These are phyloP conservation scores for Chaetodon trifascialis DNA, from an alignment of 2,113 vertebrate species.

Conservation along the genomic window DNA sequence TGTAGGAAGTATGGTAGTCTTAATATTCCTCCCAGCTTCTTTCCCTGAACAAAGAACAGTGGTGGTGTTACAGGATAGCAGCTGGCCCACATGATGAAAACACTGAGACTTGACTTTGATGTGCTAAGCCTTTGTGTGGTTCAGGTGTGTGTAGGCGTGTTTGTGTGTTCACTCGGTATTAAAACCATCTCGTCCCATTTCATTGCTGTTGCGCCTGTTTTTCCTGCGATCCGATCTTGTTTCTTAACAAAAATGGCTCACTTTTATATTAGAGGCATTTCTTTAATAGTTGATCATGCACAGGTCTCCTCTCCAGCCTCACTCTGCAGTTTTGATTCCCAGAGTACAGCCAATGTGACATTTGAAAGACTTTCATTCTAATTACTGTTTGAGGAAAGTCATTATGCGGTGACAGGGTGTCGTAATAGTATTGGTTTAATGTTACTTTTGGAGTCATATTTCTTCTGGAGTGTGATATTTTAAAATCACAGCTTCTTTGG, in stretches of 20 bases:
- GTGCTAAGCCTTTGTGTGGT: conserved; percentile 46
- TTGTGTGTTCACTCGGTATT: conserved; percentile 26
- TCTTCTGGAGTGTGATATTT: conserved; percentile 39
- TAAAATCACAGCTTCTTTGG: conserved; percentile 30
- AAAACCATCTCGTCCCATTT: conserved; percentile 11
- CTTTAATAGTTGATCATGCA: conserved; percentile 1
- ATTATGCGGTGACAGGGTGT: conserved; percentile 26
- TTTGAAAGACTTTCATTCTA: conserved; percentile 53
- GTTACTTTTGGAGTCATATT: conserved; percentile 34
- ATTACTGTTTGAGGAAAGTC: conserved; percentile 49
- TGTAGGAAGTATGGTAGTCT: conserved; percentile 19
- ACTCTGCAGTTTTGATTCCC: conserved; percentile 13
- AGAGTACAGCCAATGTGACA: conserved; percentile 32
- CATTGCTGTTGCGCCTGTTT: not conserved
- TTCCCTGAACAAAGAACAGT: conserved; percentile 49
- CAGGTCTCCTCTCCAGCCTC: not conserved
- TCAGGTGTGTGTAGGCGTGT: conserved; percentile 29
- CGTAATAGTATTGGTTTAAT: conserved; percentile 41
- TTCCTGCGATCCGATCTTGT: conserved; percentile 11
- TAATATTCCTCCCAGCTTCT: conserved; percentile 45
- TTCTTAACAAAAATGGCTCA: not conserved
- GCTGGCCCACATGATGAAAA: conserved; percentile 68
- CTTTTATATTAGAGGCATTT: conserved; percentile 22
- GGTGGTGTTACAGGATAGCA: conserved; percentile 50
- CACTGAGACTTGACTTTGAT: conserved; percentile 62